Conservation (phyloP, 2,797 vertebrate species). For the Sebastes aleutianus region DNA sequence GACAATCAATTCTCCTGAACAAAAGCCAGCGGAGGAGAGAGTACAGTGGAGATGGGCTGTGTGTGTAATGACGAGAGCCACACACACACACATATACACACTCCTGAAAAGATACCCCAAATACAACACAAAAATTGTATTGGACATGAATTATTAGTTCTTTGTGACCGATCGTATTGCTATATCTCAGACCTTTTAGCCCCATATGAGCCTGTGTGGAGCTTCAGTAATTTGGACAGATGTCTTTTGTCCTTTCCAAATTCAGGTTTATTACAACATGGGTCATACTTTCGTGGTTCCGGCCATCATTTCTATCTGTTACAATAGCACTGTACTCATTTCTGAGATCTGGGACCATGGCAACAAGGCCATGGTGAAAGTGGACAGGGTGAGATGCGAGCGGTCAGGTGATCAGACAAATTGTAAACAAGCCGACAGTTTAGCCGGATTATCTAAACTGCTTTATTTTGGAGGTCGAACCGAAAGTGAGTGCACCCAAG, state of each 20-base stretch:
- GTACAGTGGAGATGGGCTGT: constrained; percentile 44
- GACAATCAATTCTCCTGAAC: constrained; percentile 74
- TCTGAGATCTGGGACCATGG: not conserved
- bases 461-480: not conserved
- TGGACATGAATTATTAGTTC: not conserved
- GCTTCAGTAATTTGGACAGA: not conserved
- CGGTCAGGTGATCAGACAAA: not conserved
- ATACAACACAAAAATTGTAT: not conserved
- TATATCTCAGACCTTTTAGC: not conserved
- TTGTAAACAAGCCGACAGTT: not conserved
- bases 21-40: constrained; percentile 55
- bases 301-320: not conserved
- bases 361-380: not conserved
- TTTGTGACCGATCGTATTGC: not conserved
- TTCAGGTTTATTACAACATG: not conserved
- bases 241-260: not conserved
- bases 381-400: not conserved
- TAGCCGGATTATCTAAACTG: not conserved
- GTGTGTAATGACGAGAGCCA: constrained; percentile 1
- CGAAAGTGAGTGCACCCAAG: not conserved
- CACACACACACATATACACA: not conserved
- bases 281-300: not conserved
- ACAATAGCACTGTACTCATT: not conserved
- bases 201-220: not conserved
- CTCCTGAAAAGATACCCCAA: not conserved